Percentiles rank a stretch among this genome's conserved stretches.
These are phyloP conservation scores for Oedothorax gibbosus DNA, from an alignment of 1,140 invertebrate genomes.

Conservation along the genomic window DNA sequence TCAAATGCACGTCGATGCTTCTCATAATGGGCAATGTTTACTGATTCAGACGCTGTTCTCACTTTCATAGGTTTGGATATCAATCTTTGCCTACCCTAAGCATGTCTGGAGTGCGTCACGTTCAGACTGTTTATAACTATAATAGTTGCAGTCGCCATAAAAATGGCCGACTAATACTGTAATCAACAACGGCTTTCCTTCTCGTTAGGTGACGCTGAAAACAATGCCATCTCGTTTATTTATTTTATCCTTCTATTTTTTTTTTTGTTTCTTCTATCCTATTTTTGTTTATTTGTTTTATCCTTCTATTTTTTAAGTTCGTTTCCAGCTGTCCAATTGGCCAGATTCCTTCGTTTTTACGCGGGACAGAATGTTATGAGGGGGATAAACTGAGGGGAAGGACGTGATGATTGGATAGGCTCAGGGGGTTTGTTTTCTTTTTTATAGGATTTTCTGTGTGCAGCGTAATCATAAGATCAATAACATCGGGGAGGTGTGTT, in stretches of 20 bases:
- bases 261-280: slow-evolving; percentile 7
- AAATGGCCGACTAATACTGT: slow-evolving; percentile 2
- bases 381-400: slow-evolving; percentile 10
- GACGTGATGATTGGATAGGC: slow-evolving; percentile 35
- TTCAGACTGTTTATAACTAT: slow-evolving; percentile 19
- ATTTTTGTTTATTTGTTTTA: slow-evolving; percentile 20
- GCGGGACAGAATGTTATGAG: slow-evolving; percentile 17
- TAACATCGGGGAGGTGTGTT: too few relatives aligned
- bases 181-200: slow-evolving; percentile 2
- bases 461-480: too few relatives aligned
- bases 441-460: too few relatives aligned
- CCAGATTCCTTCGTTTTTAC: background rate
- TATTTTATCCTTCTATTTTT: slow-evolving; percentile 9
- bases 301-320: slow-evolving; percentile 18
- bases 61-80: too few relatives aligned
- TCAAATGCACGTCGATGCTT: too few relatives aligned
- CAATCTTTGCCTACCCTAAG: background rate
- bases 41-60: too few relatives aligned
- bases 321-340: slow-evolving; percentile 32
- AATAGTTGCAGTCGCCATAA: slow-evolving; percentile 13
- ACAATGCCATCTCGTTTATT: slow-evolving; percentile 26
- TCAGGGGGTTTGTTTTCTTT: background rate
- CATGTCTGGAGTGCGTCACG: slow-evolving; percentile 21
- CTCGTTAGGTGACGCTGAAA: slow-evolving; percentile 23
- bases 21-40: too few relatives aligned